Percentiles rank a stretch among this genome's conserved stretches.
These are phyloP conservation scores for Leptopilina boulardi DNA, from an alignment of 1,140 invertebrate species.

Conservation along the genomic window DNA sequence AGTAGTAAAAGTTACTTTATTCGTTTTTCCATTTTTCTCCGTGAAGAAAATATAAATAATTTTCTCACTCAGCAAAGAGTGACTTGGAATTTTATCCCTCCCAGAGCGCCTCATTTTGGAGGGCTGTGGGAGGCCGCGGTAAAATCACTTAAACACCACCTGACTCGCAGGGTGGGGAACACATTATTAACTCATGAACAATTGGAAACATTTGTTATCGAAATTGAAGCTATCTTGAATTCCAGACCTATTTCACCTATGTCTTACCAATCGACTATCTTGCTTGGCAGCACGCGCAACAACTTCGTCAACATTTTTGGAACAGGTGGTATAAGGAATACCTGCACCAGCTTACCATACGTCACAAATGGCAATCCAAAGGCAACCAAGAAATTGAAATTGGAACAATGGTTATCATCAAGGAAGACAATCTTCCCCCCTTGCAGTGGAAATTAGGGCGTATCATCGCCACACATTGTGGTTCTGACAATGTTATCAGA, in stretches of 20 bases:
- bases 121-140: too few relatives aligned
- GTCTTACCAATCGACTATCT: conserved; percentile 39
- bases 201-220: conserved; percentile 52
- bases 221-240: conserved; percentile 62
- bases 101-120: conserved; percentile 44
- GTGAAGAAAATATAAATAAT: background rate
- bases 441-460: conserved; percentile 52
- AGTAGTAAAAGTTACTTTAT: too few relatives aligned
- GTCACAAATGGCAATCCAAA: too few relatives aligned
- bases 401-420: too few relatives aligned
- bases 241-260: conserved; percentile 56
- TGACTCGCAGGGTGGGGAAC: conserved; percentile 48
- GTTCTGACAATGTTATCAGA: conserved; percentile 44
- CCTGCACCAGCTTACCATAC: too few relatives aligned
- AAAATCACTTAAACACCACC: conserved; percentile 55
- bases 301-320: conserved; percentile 57
- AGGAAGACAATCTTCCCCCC: conserved; percentile 2
- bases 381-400: too few relatives aligned
- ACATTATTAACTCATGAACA: conserved; percentile 59
- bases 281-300: conserved; percentile 50
- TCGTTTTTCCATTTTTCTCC: too few relatives aligned
- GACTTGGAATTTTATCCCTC: conserved; percentile 27
- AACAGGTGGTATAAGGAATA: too few relatives aligned
- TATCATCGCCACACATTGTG: conserved; percentile 42
- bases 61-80: background rate